These are phyloP conservation scores for Oryzias javanicus DNA, from an alignment of 2,113 vertebrate genomes.

Conservation along the genomic window DNA sequence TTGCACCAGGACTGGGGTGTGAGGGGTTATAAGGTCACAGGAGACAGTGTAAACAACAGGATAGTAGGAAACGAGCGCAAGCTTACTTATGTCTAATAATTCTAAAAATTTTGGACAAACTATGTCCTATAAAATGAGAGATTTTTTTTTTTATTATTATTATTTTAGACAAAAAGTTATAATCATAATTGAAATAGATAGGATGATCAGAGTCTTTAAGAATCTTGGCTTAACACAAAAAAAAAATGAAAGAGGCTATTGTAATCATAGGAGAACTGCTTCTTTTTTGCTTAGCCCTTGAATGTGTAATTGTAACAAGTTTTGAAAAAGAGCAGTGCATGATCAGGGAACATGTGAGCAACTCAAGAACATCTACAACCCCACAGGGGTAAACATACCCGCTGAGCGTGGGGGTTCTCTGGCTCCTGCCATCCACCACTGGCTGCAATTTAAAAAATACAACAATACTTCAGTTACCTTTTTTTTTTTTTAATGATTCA, in stretches of 20 bases:
- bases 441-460: conserved; percentile 75
- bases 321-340: conserved; percentile 16
- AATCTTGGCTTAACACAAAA: neutral
- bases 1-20: too few species aligned
- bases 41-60: too few species aligned
- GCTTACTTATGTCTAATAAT: too few species aligned
- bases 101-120: too few species aligned
- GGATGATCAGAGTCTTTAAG: too few species aligned
- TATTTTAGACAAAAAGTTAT: too few species aligned
- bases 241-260: neutral
- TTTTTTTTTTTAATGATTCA: neutral
- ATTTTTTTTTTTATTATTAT: too few species aligned
- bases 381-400: conserved; percentile 77
- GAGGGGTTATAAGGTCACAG: too few species aligned
- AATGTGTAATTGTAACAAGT: conserved; percentile 1
- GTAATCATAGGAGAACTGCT: neutral
- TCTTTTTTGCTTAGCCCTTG: neutral
- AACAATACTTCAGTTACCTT: neutral
- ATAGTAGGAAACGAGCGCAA: too few species aligned
- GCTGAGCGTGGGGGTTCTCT: conserved; percentile 89
- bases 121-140: too few species aligned
- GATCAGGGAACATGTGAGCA: conserved; percentile 58
- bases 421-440: conserved; percentile 99
- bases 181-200: too few species aligned
- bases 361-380: conserved; percentile 26